A percentile compares a stretch with the other conserved stretches of the same genome.
phyloP scores from a whole-genome alignment of 64 coral and sea anemone genomes.

The Dendronephthya gigantea region DNA sequence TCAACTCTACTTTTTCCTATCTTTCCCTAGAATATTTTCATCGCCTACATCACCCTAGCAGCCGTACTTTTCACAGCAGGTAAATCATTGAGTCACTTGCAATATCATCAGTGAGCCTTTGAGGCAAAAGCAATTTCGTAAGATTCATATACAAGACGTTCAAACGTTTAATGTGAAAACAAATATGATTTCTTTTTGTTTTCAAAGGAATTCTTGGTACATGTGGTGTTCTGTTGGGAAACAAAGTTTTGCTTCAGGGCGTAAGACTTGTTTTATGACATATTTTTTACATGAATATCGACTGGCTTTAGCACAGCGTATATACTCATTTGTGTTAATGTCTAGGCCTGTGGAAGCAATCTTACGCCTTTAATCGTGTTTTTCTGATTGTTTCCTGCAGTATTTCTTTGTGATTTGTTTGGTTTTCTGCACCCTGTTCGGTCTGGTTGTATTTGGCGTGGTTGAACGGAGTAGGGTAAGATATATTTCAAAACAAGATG shows the following conservation, averaged over 20 bases:
- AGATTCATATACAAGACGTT: too few relatives aligned
- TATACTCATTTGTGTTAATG: background rate
- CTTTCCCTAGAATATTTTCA: background rate
- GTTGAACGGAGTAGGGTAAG: background rate
- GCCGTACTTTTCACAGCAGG: slow-evolving; percentile 7
- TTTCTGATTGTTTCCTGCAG: background rate
- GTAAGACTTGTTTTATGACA: slow-evolving; percentile 1
- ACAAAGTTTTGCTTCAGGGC: background rate
- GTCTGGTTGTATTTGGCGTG: background rate
- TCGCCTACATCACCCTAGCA: background rate
- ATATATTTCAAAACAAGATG: too few relatives aligned
- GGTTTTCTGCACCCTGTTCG: background rate
- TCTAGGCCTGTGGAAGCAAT: background rate
- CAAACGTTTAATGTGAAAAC: background rate
- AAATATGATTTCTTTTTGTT: background rate
- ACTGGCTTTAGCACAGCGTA: too few relatives aligned
- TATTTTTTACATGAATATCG: background rate
- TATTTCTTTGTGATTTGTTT: background rate
- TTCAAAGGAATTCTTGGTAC: background rate
- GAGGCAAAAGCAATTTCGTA: too few relatives aligned
- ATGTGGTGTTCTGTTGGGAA: background rate
- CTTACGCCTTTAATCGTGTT: background rate
- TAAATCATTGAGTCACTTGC: background rate
- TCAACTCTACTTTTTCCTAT: background rate
- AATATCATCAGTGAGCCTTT: background rate